phyloP scores from a whole-genome alignment of 1,140 invertebrate genomes.

The Papilio machaon region DNA sequence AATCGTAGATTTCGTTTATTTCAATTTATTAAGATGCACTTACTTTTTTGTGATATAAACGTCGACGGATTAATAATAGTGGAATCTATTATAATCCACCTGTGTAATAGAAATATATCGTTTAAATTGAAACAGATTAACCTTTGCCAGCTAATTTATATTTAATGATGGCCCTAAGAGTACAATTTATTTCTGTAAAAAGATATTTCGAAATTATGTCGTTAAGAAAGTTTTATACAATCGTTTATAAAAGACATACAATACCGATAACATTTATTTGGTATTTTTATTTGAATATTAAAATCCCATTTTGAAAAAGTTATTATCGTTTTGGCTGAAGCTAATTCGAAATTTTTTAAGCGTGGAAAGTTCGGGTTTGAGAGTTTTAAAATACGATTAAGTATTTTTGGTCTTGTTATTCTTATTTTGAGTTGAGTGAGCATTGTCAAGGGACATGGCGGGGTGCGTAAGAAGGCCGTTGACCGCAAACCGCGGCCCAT shows the following conservation, averaged over 20 bases:
- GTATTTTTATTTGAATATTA: neutral
- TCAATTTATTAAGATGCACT: neutral
- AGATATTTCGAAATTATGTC: slow-evolving; percentile 12
- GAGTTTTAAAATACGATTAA: slow-evolving; percentile 31
- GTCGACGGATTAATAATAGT: neutral
- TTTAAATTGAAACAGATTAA: slow-evolving; percentile 24
- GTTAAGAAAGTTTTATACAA: slow-evolving; percentile 19
- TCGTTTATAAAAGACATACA: neutral
- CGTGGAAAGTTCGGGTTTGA: neutral
- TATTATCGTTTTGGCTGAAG: neutral
- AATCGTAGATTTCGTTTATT: neutral
- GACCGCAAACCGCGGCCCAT: slow-evolving; percentile 68
- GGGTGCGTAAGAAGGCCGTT: slow-evolving; percentile 66
- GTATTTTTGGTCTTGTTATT: slow-evolving; percentile 41
- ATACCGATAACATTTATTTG: neutral
- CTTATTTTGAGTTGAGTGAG: slow-evolving; percentile 57
- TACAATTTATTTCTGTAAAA: neutral
- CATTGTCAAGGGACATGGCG: slow-evolving; percentile 45
- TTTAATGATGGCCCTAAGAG: slow-evolving; percentile 10
- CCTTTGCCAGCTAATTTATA: slow-evolving; percentile 20
- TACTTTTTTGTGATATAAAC: neutral
- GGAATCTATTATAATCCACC: neutral
- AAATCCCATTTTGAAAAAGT: neutral
- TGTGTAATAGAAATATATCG: slow-evolving; percentile 6
- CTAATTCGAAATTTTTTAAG: neutral